Conservation (phyloP, 2,888 invertebrate genomes). For the Amaurobius ferox region DNA sequence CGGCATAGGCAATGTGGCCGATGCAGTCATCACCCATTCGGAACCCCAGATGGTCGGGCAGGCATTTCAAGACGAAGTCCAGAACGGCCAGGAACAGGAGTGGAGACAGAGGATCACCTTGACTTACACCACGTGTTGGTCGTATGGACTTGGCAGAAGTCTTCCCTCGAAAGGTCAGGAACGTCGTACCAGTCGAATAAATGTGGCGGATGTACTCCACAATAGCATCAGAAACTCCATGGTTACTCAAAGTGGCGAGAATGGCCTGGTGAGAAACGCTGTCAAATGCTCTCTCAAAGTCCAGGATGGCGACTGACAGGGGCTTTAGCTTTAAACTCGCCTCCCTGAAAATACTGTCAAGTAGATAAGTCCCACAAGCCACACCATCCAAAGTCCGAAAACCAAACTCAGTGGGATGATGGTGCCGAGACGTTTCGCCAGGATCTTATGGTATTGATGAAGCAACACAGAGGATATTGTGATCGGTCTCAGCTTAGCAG, state of each 20-base stretch:
- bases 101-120: conserved; percentile 5
- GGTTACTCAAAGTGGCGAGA: background rate
- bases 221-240: background rate
- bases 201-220: background rate
- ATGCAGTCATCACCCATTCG: too few species aligned
- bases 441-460: background rate
- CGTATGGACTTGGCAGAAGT: background rate
- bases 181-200: background rate
- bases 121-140: background rate
- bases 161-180: background rate
- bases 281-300: background rate
- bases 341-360: background rate
- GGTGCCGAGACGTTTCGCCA: background rate
- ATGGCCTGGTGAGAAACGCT: background rate
- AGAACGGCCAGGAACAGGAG: too few species aligned
- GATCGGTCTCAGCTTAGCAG: background rate
- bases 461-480: background rate
- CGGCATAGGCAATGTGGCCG: too few species aligned
- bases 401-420: background rate
- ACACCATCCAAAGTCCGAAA: background rate
- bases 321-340: too few species aligned
- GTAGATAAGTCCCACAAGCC: background rate
- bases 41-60: background rate
- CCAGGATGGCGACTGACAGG: too few species aligned
- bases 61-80: background rate